Percentiles rank a stretch among this genome's conserved stretches.
These are phyloP conservation scores for Plectropomus leopardus DNA, from an alignment of 2,113 vertebrate species.

Conservation along the genomic window DNA sequence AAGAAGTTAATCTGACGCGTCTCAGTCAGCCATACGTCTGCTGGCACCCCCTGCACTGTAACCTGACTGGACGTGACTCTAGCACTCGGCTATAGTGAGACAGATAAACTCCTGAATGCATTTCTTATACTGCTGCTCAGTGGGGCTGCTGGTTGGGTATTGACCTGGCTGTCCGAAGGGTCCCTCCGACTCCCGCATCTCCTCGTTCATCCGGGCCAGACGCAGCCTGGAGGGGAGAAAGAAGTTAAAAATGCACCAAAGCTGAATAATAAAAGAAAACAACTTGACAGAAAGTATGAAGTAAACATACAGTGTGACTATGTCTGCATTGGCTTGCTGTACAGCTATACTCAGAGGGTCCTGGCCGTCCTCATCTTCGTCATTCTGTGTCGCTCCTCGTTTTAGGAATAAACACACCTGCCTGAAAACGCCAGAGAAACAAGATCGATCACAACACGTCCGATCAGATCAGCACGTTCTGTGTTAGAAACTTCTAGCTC, in stretches of 20 bases:
- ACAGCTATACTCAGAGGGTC: constrained; percentile 95
- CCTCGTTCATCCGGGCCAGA: constrained; percentile 97
- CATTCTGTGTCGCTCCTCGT: constrained; percentile 92
- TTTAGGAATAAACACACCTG: constrained; percentile 98
- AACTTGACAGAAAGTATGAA: fast-evolving
- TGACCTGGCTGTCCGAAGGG: constrained; percentile 92
- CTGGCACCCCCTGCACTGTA: constrained; percentile 49
- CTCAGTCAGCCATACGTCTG: constrained; percentile 1
- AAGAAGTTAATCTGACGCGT: constrained; percentile 32
- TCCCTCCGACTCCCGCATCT: constrained; percentile 97
- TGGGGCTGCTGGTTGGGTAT: constrained; percentile 94
- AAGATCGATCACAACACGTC: not conserved
- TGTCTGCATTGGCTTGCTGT: constrained; percentile 96
- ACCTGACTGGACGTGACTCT: constrained; percentile 64
- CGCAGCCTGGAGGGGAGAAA: constrained; percentile 87
- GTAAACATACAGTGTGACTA: constrained; percentile 93
- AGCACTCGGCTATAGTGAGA: constrained; percentile 94
- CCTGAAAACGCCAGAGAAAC: constrained; percentile 76
- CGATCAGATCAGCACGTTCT: too few species aligned
- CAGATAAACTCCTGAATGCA: constrained; percentile 99
- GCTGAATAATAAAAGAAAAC: not conserved
- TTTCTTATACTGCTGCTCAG: constrained; percentile 96
- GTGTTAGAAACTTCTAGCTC: not conserved
- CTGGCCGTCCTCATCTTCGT: constrained; percentile 91
- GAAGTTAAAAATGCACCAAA: not conserved